A percentile compares a stretch with the other conserved stretches of the same genome.
These are phyloP conservation scores for Luehdorfia chinensis DNA, from an alignment of 1,140 invertebrate species.

Conservation along the genomic window DNA sequence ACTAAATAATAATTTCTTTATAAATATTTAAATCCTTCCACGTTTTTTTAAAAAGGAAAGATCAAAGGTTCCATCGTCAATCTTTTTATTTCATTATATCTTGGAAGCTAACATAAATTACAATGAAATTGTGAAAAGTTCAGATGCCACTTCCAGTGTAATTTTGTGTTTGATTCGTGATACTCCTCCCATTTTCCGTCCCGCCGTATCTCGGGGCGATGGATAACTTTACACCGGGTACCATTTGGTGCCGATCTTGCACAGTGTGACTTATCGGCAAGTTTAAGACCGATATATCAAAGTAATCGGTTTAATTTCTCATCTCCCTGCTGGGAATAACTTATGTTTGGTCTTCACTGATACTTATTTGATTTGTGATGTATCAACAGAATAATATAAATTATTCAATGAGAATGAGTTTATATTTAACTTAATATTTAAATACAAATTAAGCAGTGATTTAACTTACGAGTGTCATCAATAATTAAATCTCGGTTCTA, in stretches of 20 bases:
- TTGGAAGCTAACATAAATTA: not conserved
- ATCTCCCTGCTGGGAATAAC: constrained; percentile 58
- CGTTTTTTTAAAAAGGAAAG: too few relatives aligned
- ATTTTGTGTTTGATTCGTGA: constrained; percentile 29
- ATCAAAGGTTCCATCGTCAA: not conserved
- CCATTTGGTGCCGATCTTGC: constrained; percentile 65
- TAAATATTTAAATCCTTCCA: too few relatives aligned
- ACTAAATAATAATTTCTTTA: too few relatives aligned
- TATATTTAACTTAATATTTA: too few relatives aligned
- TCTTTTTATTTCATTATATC: too few relatives aligned
- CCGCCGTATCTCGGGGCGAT: constrained; percentile 39
- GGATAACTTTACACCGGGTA: constrained; percentile 63
- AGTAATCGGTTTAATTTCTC: constrained; percentile 75
- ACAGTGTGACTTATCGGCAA: constrained; percentile 68
- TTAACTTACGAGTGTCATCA: too few relatives aligned
- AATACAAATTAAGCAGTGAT: too few relatives aligned
- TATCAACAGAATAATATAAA: constrained; percentile 19
- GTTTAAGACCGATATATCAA: constrained; percentile 72
- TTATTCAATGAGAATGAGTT: too few relatives aligned
- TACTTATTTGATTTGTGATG: constrained; percentile 46
- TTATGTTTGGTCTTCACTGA: constrained; percentile 60
- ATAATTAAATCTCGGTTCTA: too few relatives aligned
- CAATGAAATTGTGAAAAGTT: constrained; percentile 10
- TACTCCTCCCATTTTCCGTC: constrained; percentile 9
- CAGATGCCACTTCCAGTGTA: constrained; percentile 18